Conservation (phyloP, 1,140 invertebrate genomes). For the Drosophila orena region DNA sequence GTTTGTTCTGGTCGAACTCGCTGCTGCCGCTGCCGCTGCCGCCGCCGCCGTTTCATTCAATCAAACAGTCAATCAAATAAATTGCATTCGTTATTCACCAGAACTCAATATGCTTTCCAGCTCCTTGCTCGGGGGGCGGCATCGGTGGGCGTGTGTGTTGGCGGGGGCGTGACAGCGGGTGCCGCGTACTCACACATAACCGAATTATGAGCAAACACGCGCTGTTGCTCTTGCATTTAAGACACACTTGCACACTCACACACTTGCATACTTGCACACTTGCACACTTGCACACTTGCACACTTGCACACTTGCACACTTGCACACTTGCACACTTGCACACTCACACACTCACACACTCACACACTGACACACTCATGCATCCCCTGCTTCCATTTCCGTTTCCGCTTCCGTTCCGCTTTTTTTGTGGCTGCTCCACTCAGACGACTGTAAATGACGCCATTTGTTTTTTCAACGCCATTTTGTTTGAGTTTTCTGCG, state of each 20-base stretch:
- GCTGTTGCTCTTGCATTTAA: constrained; percentile 57
- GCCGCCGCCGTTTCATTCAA: constrained; percentile 59
- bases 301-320: too few relatives aligned
- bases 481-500: constrained; percentile 72
- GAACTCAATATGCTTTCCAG: constrained; percentile 67
- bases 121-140: not conserved
- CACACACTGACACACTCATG: too few relatives aligned
- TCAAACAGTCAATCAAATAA: constrained; percentile 80
- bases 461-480: constrained; percentile 80
- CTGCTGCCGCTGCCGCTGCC: constrained; percentile 7
- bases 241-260: constrained; percentile 3
- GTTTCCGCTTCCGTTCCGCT: not conserved
- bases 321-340: not conserved
- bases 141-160: not conserved
- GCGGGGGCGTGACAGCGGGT: not conserved
- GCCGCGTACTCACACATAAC: constrained; percentile 47
- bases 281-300: not conserved
- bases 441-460: constrained; percentile 65
- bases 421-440: constrained; percentile 10
- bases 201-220: constrained; percentile 69
- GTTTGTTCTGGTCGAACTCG: constrained; percentile 22
- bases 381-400: constrained; percentile 1
- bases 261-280: too few relatives aligned
- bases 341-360: not conserved
- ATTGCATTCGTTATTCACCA: constrained; percentile 76